These are phyloP conservation scores for Hypsopygia costalis DNA, from an alignment of 2,888 invertebrate species.

Conservation along the genomic window DNA sequence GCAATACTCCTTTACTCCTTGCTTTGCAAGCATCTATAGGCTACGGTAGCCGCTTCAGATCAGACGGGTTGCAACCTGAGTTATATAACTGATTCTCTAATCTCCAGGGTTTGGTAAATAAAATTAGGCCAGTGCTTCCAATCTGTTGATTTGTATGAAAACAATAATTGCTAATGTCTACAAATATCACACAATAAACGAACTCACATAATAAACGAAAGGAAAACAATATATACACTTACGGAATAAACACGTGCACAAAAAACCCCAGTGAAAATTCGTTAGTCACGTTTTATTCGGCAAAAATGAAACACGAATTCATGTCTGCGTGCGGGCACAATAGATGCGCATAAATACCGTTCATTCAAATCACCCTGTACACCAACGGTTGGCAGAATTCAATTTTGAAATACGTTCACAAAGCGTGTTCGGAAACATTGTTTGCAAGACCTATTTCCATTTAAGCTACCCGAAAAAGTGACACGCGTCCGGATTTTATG, in stretches of 20 bases:
- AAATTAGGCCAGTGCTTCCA: no score
- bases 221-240: slow-evolving; percentile 3
- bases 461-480: slow-evolving; percentile 32
- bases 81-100: no score
- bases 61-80: background rate
- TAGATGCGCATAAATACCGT: slow-evolving; percentile 31
- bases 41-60: background rate
- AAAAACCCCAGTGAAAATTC: slow-evolving; percentile 16
- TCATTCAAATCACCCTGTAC: slow-evolving; percentile 31
- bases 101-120: no score
- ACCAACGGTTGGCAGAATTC: slow-evolving; percentile 31
- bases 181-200: no score
- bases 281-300: slow-evolving; percentile 15
- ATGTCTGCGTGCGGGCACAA: slow-evolving; percentile 16
- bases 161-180: no score
- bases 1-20: no score
- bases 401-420: slow-evolving; percentile 41
- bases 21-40: background rate
- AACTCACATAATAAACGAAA: no score
- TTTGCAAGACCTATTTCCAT: slow-evolving; percentile 37
- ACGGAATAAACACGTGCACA: slow-evolving; percentile 7
- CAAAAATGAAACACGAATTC: slow-evolving; percentile 19
- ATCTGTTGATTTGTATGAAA: no score
- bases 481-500: slow-evolving; percentile 37
- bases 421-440: slow-evolving; percentile 31